Percentiles rank a stretch among this genome's conserved stretches.
Conservation (phyloP, 1,140 invertebrate genomes). For the Himalopsyche phryganea region DNA sequence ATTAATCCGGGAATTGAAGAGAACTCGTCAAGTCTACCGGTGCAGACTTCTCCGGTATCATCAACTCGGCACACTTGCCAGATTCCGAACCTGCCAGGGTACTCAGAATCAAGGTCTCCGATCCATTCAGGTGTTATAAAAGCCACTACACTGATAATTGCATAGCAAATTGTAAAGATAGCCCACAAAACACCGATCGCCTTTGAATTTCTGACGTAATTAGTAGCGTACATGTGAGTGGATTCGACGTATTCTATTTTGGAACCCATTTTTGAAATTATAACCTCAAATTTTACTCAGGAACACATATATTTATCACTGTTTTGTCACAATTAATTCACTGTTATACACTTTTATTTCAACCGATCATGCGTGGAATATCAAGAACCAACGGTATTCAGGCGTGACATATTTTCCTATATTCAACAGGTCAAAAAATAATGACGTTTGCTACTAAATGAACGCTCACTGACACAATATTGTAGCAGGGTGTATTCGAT, state of each 20-base stretch:
- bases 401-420: neutral
- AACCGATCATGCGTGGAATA: neutral
- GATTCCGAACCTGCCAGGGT: slow-evolving; percentile 87
- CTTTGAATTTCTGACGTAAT: slow-evolving; percentile 93
- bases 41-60: slow-evolving; percentile 70
- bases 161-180: slow-evolving; percentile 94
- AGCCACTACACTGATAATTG: slow-evolving; percentile 90
- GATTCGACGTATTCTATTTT: slow-evolving; percentile 89
- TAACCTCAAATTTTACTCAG: slow-evolving; percentile 12
- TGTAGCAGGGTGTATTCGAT: too few relatives aligned
- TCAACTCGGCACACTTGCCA: slow-evolving; percentile 80
- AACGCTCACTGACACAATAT: too few relatives aligned
- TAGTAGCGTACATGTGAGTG: slow-evolving; percentile 84
- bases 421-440: neutral
- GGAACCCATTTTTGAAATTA: slow-evolving; percentile 64
- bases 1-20: slow-evolving; percentile 71
- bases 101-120: slow-evolving; percentile 76
- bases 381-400: neutral
- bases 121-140: slow-evolving; percentile 96
- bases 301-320: neutral
- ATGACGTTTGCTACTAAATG: neutral
- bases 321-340: neutral
- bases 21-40: slow-evolving; percentile 80
- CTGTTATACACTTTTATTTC: neutral
- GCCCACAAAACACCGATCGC: slow-evolving; percentile 96